A percentile compares a stretch with the other conserved stretches of the same genome.
Conservation (phyloP, 2,797 vertebrate species). For the Phylloscopus collybita region DNA sequence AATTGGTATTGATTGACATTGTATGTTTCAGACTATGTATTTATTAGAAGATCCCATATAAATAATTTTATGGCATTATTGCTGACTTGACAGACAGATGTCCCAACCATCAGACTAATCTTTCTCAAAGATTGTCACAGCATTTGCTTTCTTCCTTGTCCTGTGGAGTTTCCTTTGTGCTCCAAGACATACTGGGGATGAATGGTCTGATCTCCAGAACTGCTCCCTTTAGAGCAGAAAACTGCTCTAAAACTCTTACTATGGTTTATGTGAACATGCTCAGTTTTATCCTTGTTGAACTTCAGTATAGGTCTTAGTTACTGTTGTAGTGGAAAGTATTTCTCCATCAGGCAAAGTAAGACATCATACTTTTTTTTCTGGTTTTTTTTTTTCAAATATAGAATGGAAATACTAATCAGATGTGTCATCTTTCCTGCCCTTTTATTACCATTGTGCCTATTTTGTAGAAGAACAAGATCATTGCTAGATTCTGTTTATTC, state of each 20-base stretch:
- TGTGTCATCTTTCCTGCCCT: neutral
- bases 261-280: neutral
- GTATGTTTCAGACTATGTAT: neutral
- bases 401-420: neutral
- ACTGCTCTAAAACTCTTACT: neutral
- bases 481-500: neutral
- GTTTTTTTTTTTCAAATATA: neutral
- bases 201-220: neutral
- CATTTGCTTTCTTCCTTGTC: neutral
- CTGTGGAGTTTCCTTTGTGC: neutral
- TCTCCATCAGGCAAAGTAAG: neutral
- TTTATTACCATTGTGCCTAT: neutral
- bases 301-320: neutral
- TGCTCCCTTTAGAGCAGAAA: neutral
- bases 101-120: neutral
- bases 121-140: neutral
- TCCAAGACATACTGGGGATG: neutral
- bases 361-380: neutral
- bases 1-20: neutral
- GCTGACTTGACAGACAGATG: neutral
- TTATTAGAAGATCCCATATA: neutral
- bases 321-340: conserved; percentile 10
- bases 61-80: neutral
- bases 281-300: neutral
- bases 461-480: neutral